Base-by-base conservation (phyloP, 2,888 invertebrate genomes). In the Hydriomena furcata region DNA sequence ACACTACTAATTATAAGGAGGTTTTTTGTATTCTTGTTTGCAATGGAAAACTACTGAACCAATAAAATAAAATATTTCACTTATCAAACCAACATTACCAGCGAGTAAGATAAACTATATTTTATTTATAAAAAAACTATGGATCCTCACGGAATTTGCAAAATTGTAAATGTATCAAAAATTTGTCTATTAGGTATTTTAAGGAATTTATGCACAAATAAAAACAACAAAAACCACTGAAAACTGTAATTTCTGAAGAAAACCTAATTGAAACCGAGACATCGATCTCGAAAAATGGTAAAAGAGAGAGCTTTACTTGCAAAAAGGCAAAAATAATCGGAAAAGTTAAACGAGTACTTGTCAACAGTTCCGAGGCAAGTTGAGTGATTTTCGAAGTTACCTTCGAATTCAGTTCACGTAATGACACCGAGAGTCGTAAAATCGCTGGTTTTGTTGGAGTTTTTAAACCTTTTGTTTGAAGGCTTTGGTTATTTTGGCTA, bases 261-360 rank as follows among this genome's bases (percentile, higher is more conserved):
- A 27, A 8, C 27, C 8, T 10, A 27, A 27, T 10, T 27, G 10
- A 30, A 32, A 10, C 31, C 1, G 8, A 20, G 23, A 46, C 17
- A 46, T 46, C 12, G 37, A 38, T 46, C 35, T 24, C n/a, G 0
- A 23, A 17, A 41, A 41, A 35, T 24, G 35, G 35, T 35, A 48
- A 31, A 36, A 23, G 23, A 38, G 12, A 8, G 32, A 25, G 25
- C 8, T 8, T 25, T 34, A 25, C 32, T 46, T 31, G 38, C 40
- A 56, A 49, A 40, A 47, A 38, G 7, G 30, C 34, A 47, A 52
- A 52, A 43, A 52, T 79, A 80, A 81, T 81, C 73, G 78, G 63
- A 38, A 64, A 81, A 81, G 77, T 82, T 83, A 65, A 76, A 76
- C 73, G 73, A 78, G 72, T 62, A 60, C 69, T 78, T 80, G 80